Conservation (phyloP, 2,797 vertebrate genomes). For the Phaenicophaeus curvirostris region DNA sequence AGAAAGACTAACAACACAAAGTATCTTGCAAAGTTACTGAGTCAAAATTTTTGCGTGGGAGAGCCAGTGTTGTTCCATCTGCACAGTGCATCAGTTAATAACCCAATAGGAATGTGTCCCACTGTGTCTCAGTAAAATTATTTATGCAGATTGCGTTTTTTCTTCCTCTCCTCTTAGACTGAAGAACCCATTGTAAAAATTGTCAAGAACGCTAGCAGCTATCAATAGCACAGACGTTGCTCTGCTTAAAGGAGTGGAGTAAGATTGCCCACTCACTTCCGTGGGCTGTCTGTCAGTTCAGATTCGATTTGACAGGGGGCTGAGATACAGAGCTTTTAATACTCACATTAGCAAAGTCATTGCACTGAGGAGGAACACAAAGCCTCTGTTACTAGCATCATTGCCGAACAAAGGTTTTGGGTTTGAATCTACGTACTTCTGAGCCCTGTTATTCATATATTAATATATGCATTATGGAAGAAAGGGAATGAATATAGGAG, state of each 20-base stretch:
- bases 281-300: slow-evolving; percentile 65
- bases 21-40: not conserved
- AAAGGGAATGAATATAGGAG: not conserved
- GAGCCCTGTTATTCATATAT: not conserved
- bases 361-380: slow-evolving; percentile 9
- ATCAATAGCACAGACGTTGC: slow-evolving; percentile 62
- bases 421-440: not conserved
- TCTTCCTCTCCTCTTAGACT: not conserved
- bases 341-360: slow-evolving; percentile 4
- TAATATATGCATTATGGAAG: not conserved
- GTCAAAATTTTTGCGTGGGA: slow-evolving; percentile 36
- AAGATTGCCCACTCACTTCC: slow-evolving; percentile 61
- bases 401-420: slow-evolving; percentile 2
- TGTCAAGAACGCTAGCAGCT: not conserved
- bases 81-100: slow-evolving; percentile 9
- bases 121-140: slow-evolving; percentile 33
- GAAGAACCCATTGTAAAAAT: slow-evolving; percentile 46
- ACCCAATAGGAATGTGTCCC: slow-evolving; percentile 21
- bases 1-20: not conserved
- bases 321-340: slow-evolving; percentile 47
- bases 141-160: slow-evolving; percentile 22
- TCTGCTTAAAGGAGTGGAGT: slow-evolving; percentile 45
- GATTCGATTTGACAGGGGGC: slow-evolving; percentile 34
- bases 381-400: not conserved
- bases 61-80: not conserved